Evolutionary conservation across 2,113 vertebrate genomes (phyloP).

Genomic region (Glaucidium brasilianum): DNA sequence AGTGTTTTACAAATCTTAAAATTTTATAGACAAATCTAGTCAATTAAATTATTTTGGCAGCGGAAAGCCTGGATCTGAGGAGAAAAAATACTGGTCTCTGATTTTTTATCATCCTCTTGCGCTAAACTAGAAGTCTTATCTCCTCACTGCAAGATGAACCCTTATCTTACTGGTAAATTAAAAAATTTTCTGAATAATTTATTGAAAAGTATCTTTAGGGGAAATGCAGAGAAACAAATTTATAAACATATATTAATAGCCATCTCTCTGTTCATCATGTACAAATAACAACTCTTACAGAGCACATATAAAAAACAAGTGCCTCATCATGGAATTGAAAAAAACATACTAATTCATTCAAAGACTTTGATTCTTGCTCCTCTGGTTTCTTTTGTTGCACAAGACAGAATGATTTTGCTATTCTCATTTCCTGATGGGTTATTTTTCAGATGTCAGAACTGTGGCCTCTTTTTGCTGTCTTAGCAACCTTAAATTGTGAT

Average conservation of each 20-base stretch:
- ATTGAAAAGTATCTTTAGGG: background rate
- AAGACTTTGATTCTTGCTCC: background rate
- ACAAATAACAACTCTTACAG: background rate
- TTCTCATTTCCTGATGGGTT: background rate
- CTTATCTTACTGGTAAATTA: background rate
- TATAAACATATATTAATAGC: background rate
- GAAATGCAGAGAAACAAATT: background rate
- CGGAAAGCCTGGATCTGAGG: background rate
- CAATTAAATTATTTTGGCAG: background rate
- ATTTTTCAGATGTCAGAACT: background rate
- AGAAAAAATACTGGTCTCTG: background rate
- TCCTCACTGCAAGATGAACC: background rate
- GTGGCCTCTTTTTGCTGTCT: background rate
- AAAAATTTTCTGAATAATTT: background rate
- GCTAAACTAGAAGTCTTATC: background rate
- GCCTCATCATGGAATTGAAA: background rate
- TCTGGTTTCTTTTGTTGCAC: background rate
- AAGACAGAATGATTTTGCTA: background rate
- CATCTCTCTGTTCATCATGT: background rate
- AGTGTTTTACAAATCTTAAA: background rate
- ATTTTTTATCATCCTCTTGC: background rate
- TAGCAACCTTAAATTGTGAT: background rate
- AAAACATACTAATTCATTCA: background rate
- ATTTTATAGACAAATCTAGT: background rate
- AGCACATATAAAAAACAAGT: background rate